These are phyloP conservation scores for Acleris cristana DNA, from an alignment of 2,888 invertebrate genomes.

Conservation along the genomic window DNA sequence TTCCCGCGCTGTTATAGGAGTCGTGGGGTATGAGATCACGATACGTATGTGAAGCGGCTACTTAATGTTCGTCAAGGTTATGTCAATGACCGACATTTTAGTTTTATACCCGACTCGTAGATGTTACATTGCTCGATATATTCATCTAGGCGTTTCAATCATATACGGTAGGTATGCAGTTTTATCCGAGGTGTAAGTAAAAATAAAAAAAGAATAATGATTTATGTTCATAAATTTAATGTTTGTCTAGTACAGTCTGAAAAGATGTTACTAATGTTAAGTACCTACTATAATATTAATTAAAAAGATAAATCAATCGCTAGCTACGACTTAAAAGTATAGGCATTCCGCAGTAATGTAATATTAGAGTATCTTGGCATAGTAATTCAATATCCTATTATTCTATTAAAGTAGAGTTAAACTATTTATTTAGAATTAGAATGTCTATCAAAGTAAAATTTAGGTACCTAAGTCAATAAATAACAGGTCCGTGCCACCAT, in stretches of 20 bases:
- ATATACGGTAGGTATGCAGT: background rate
- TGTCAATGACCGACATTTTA: constrained; percentile 3
- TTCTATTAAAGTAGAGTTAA: background rate
- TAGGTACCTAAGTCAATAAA: no score
- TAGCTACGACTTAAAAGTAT: constrained; percentile 10
- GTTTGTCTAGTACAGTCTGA: constrained; percentile 19
- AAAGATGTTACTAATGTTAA: constrained; percentile 10
- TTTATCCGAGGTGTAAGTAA: background rate
- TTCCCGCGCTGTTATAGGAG: no score
- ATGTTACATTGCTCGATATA: constrained; percentile 11
- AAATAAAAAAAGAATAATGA: constrained; percentile 8
- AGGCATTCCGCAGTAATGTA: background rate
- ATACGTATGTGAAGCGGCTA: background rate
- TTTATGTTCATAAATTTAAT: constrained; percentile 18
- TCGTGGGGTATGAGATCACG: background rate
- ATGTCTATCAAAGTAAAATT: no score
- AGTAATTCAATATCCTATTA: background rate
- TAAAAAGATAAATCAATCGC: constrained; percentile 4
- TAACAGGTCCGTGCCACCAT: no score
- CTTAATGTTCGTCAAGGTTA: constrained; percentile 18
- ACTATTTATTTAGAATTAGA: background rate
- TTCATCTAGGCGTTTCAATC: constrained; percentile 14
- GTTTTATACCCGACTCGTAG: background rate
- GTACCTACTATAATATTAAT: background rate
- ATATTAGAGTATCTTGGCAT: background rate